These are phyloP conservation scores for Lasioglossum malachurum DNA, from an alignment of 2,888 invertebrate species.

Conservation along the genomic window DNA sequence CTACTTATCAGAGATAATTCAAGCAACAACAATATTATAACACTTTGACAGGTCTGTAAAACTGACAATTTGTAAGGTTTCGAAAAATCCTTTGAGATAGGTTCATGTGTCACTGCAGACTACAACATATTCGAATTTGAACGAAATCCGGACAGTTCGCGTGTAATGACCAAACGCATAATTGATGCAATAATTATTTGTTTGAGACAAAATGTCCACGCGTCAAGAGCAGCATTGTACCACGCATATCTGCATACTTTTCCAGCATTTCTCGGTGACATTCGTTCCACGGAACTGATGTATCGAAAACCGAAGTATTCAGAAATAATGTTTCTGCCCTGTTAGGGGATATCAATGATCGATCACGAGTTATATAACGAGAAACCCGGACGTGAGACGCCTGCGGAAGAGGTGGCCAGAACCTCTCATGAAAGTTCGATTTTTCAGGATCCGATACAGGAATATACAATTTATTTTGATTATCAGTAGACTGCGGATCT, in stretches of 20 bases:
- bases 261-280: neutral
- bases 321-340: conserved; percentile 11
- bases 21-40: no score
- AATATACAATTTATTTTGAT: neutral
- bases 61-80: no score
- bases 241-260: neutral
- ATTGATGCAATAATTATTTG: no score
- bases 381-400: neutral
- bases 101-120: no score
- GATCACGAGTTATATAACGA: neutral
- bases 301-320: conserved; percentile 8
- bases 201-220: neutral
- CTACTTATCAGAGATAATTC: no score
- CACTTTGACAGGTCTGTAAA: no score
- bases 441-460: neutral
- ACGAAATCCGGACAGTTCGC: no score
- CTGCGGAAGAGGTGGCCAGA: neutral
- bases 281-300: neutral
- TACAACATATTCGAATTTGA: no score
- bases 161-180: no score
- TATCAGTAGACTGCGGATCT: no score
- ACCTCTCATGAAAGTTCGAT: conserved; percentile 13
- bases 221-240: neutral
- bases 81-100: no score
- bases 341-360: conserved; percentile 5